A percentile compares a stretch with the other conserved stretches of the same genome.
phyloP scores from a whole-genome alignment of 2,888 invertebrate genomes.

The Helleia helle region DNA sequence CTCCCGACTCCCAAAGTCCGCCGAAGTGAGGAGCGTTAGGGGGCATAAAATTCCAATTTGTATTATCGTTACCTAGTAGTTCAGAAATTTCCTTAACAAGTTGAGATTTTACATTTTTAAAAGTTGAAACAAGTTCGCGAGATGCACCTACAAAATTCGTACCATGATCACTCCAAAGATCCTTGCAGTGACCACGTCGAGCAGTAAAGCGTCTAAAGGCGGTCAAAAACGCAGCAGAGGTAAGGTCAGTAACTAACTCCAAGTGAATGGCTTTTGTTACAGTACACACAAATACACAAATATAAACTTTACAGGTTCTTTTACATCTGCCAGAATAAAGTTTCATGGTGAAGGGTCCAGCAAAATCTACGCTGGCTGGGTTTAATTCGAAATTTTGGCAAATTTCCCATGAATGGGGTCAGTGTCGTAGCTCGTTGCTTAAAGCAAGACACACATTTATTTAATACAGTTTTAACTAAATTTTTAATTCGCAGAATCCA shows the following conservation, averaged over 20 bases:
- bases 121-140: conserved; percentile 15
- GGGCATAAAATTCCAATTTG: conserved; percentile 19
- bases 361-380: conserved; percentile 9
- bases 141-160: conserved; percentile 20
- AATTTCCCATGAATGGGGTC: too few species aligned
- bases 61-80: conserved; percentile 15
- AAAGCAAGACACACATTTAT: too few species aligned
- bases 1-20: conserved; percentile 19
- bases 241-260: neutral
- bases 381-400: too few species aligned
- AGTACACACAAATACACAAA: conserved; percentile 7
- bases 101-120: conserved; percentile 12
- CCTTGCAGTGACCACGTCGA: conserved; percentile 15
- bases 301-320: neutral
- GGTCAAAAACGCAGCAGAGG: conserved; percentile 11
- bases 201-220: conserved; percentile 14
- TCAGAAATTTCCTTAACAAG: conserved; percentile 17
- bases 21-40: conserved; percentile 19
- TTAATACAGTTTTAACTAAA: too few species aligned
- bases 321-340: conserved; percentile 11
- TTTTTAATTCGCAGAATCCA: neutral
- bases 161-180: conserved; percentile 17
- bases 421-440: too few species aligned
- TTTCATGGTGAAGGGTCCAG: conserved; percentile 8
- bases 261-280: conserved; percentile 10